Base-by-base conservation (phyloP, 2,113 vertebrate genomes). In the Spea multiplicata region DNA sequence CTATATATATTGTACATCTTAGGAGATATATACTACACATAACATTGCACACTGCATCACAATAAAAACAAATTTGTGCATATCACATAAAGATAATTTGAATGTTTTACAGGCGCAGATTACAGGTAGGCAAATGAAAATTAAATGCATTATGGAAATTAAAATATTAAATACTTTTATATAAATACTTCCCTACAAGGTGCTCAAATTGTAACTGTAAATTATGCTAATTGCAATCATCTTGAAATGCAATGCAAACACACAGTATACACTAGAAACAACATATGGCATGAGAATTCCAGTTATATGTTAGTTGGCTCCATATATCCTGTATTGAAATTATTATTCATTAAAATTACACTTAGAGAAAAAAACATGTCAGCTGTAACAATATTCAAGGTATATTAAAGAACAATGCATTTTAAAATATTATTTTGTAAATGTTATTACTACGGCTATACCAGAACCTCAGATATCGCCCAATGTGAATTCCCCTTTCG, bases 201-300 rank as follows among this genome's bases (percentile, higher is more conserved):
- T 80, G 62, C 70, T 70, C 47, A 48, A 66, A 73, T 30, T 57
- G 61, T 66, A 67, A 57, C 44, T 48, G 52, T 44, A 73, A 46
- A 73, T 80, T 80, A 80, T 80, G 77, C 62, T 57, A 80, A 80
- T 80, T 80, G 77, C 77, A 80, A 80, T 80, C 76, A 79, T 66
- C 76, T 72, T 73, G 49, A 57, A 48, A 47, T 78, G 77, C 59
- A 66, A 67, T 72, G 49, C 49, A 73, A 66, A 80, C 16, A 55
- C 61, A 79, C 50, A 14, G 9, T 80, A 80, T 73, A 73, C 70
- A 72, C 7, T 45, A n/a, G 14, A 49, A 50, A 70, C 67, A 70
- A 16, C 14, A 16, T 47, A 70, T 17, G 8, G 66, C 44, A n/a
- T 2, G 30, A 1, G 30, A 30, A 30, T 30, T 30, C 30, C 30